Conservation (phyloP, 2,797 vertebrate genomes). For the Sciurus vulgaris region DNA sequence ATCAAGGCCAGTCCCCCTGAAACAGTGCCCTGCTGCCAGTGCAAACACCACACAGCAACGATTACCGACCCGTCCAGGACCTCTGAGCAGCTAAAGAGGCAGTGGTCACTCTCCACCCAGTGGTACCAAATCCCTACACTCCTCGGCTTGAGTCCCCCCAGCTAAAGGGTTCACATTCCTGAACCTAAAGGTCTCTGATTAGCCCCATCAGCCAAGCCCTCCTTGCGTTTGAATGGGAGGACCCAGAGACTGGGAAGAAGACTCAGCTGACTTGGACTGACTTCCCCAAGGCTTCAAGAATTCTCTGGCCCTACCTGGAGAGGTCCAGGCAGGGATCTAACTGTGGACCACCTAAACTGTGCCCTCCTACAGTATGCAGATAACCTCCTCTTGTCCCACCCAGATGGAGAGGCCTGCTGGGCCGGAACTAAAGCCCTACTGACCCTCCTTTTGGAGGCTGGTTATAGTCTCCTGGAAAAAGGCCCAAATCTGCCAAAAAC, state of each 20-base stretch:
- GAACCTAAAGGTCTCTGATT: not conserved
- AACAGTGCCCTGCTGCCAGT: not conserved
- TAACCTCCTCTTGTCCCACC: not conserved
- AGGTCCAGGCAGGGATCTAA: not conserved
- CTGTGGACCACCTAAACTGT: not conserved
- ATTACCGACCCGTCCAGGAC: not conserved
- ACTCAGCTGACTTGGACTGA: not conserved
- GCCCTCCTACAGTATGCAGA: not conserved
- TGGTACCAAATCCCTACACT: not conserved
- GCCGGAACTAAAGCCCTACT: too few relatives aligned
- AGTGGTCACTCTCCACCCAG: not conserved
- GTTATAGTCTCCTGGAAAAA: not conserved
- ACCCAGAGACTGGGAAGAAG: not conserved
- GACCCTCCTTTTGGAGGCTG: not conserved
- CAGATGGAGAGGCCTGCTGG: not conserved
- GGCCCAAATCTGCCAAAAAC: not conserved
- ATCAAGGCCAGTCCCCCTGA: not conserved
- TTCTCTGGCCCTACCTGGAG: not conserved
- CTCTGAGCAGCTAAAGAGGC: not conserved
- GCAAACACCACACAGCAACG: not conserved
- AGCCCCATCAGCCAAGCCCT: not conserved
- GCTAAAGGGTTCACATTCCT: not conserved
- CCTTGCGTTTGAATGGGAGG: not conserved
- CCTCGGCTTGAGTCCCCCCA: not conserved
- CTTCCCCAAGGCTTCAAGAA: not conserved